phyloP scores from a whole-genome alignment of 1,140 invertebrate species.

The Heliconius himera region DNA sequence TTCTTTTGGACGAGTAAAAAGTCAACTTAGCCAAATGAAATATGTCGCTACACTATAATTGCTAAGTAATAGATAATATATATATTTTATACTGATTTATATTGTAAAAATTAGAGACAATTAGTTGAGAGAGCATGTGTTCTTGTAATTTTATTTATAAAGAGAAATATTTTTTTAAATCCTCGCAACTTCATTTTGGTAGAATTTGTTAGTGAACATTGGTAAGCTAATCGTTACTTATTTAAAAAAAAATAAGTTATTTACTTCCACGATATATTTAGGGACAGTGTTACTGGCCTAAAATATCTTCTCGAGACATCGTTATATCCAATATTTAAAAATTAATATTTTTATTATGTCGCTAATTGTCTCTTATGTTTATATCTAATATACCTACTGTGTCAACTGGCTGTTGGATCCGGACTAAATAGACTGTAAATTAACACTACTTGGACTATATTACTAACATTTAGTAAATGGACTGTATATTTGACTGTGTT shows the following conservation, averaged over 20 bases:
- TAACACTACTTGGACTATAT: neutral
- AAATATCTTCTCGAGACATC: neutral
- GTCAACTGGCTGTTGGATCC: conserved; percentile 7
- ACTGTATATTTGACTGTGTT: neutral
- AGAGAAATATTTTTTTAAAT: neutral
- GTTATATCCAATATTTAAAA: neutral
- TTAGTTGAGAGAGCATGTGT: neutral
- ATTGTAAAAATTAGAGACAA: conserved; percentile 4
- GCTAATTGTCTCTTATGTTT: neutral
- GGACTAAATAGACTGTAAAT: neutral
- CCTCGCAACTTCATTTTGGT: neutral
- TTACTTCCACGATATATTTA: neutral
- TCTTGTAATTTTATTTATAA: neutral
- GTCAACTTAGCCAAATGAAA: neutral
- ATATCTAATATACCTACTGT: neutral
- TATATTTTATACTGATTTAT: conserved; percentile 7
- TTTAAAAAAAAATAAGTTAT: neutral
- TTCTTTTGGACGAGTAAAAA: neutral
- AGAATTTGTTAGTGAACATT: neutral
- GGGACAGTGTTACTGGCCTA: neutral
- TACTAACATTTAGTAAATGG: conserved; percentile 1
- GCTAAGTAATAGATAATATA: neutral
- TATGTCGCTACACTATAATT: neutral
- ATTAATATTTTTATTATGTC: neutral
- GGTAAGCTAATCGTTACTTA: neutral